A percentile compares a stretch with the other conserved stretches of the same genome.
These are phyloP conservation scores for Eulemur rufifrons DNA, from an alignment of 2,113 vertebrate species.

Conservation along the genomic window DNA sequence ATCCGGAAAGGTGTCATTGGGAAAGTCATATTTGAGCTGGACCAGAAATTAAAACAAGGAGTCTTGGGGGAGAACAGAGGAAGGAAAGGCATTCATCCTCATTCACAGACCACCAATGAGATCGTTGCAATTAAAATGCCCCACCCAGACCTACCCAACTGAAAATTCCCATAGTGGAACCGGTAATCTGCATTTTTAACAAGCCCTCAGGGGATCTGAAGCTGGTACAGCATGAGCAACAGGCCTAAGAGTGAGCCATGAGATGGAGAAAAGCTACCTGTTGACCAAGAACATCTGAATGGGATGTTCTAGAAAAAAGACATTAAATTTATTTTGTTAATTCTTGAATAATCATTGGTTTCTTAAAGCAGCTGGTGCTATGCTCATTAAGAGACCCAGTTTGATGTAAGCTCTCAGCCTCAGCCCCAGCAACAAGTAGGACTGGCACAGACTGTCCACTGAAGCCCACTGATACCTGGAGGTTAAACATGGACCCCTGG, in stretches of 20 bases:
- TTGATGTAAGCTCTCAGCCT: neutral
- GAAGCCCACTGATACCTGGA: neutral
- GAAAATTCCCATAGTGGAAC: neutral
- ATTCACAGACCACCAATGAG: neutral
- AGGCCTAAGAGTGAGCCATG: neutral
- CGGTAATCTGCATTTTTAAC: neutral
- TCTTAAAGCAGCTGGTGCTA: neutral
- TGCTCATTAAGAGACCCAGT: neutral
- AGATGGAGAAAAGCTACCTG: neutral
- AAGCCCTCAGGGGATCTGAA: neutral
- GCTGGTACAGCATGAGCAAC: neutral
- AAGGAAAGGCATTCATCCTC: neutral
- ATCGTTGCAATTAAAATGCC: neutral
- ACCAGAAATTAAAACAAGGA: neutral
- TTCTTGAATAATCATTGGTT: neutral
- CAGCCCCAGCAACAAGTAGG: neutral
- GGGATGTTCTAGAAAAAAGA: neutral
- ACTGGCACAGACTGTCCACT: neutral
- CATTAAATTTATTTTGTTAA: neutral
- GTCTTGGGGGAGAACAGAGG: neutral
- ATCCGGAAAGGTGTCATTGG: neutral
- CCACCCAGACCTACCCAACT: neutral
- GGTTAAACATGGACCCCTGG: neutral
- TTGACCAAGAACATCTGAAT: neutral
- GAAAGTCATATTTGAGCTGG: neutral